Base-by-base conservation (phyloP, 2,888 invertebrate genomes). In the Agonopterix alstromeriana region DNA sequence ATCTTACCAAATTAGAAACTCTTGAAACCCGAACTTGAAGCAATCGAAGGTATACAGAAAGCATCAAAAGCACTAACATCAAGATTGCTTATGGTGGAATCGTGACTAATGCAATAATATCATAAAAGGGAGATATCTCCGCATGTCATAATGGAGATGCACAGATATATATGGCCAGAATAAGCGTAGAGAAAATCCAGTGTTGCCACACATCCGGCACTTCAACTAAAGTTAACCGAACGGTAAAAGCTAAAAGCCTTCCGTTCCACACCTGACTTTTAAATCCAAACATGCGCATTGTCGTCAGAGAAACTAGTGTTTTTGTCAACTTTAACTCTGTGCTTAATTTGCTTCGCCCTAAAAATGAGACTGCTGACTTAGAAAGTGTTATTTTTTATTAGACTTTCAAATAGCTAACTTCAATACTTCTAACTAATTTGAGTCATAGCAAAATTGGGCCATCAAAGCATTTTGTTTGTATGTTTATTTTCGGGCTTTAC, bases 221-320 rank as follows among this genome's bases (percentile, higher is more conserved):
- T 82, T 73, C 78, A 70, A 27, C 27, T 27, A 27, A 27, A 27
- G 27, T 77, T 82, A 77, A 77, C 71, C 72, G 66, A 66, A 62
- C 58, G 70, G 62, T 62, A 72, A 76, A 74, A 76, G 77, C 73
- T 17, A 17, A 17, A 77, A 76, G 77, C 73, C 79, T 82, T 82
- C 82, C 83, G 85, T 82, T 84, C 81, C 82, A 78, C 82, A 80
- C 77, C 82, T 76, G 74, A 78, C 64, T 77, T 75, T 79, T 74
- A 74, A 74, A 84, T 83, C 84, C 76, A 65, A 65, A 65, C 56
- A 64, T 70, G 63, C 64, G 60, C 64, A 63, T 70, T 63, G 64
- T 55, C 56, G 52, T 55, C 61, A 56, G 55, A 63, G 63, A 61
- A 41, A 56, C 59, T 58, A 53, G 51, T 57, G 69, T 79, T 82